Base-by-base conservation (phyloP, 2,888 invertebrate genomes). In the Arctia plantaginis region DNA sequence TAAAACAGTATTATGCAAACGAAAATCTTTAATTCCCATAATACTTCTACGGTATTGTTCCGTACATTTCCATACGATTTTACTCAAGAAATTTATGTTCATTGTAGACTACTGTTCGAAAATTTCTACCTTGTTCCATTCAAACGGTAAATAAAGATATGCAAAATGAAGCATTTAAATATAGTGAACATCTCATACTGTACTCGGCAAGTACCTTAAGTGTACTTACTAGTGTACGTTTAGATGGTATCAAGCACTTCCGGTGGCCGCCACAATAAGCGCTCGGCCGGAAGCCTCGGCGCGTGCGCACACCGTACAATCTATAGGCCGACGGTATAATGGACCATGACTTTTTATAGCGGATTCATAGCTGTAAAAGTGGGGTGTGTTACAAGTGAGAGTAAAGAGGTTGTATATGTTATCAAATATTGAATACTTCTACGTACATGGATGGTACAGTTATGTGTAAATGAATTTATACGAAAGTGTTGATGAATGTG, bases 191-290 rank as follows among this genome's bases (percentile, higher is more conserved):
- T 83, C 75, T 77, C 69, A 74, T 51, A 20, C 68, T 72, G 12
- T 79, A 76, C 41, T 78, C 65, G 65, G 77, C 73, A 77, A 82
- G 82, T 79, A 77, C 79, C 72, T 79, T 80, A 82, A 86, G 80
- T 80, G 82, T 82, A 83, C 82, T 78, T 82, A 83, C 82, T 78
- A 80, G 79, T 59, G 80, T 68, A 78, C 74, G 78, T 82, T 82
- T 89, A 89, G 93, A 93, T 93, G 83, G 87, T 90, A 93, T 93
- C 93, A 82, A 80, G 86, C 78, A 87, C 91, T 93, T 94, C 94
- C 94, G 92, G 90, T 81, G 59, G 73, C 80, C 82, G 80, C 85
- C 80, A 91, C 91, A 90, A 91, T 90, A 88, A 88, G 87, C 86
- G 70, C 82, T 82, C 80, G 80, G 80, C 86, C 94, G 94, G 94